Conservation (phyloP, 2,113 vertebrate species). For the Semicossyphus pulcher region DNA sequence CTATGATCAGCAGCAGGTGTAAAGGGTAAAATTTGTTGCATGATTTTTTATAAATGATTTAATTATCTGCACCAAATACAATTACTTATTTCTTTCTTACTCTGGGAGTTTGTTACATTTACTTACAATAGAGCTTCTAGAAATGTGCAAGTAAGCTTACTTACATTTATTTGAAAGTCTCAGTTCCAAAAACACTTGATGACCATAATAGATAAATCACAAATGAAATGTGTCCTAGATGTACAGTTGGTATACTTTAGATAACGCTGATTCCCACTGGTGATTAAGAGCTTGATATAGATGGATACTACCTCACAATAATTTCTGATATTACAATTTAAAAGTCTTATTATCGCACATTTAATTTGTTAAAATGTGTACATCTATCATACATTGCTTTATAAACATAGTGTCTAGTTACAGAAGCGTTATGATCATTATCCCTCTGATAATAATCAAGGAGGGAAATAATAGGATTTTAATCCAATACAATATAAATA, state of each 20-base stretch:
- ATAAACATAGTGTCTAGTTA: conserved; percentile 47
- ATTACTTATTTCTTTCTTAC: background rate
- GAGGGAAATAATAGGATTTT: conserved; percentile 50
- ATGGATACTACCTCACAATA: background rate
- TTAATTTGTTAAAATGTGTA: background rate
- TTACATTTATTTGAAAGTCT: background rate
- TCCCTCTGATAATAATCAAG: conserved; percentile 51
- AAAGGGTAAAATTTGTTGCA: no score
- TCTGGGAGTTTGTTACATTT: background rate
- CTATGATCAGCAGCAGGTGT: no score
- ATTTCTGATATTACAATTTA: background rate
- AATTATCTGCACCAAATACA: background rate
- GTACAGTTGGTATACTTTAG: background rate
- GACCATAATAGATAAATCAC: no score
- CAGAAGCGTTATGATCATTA: conserved; percentile 47
- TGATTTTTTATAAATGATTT: background rate
- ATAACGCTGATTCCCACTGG: background rate
- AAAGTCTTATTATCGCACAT: background rate
- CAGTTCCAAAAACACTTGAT: no score
- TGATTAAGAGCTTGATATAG: background rate
- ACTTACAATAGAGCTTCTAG: background rate
- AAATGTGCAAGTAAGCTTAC: background rate
- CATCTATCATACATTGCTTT: conserved; percentile 8
- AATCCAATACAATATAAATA: conserved; percentile 68
- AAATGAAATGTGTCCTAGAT: background rate